Percentiles rank a stretch among this genome's conserved stretches.
These are phyloP conservation scores for Drosophila novamexicana DNA, from an alignment of 1,140 invertebrate species.

Conservation along the genomic window DNA sequence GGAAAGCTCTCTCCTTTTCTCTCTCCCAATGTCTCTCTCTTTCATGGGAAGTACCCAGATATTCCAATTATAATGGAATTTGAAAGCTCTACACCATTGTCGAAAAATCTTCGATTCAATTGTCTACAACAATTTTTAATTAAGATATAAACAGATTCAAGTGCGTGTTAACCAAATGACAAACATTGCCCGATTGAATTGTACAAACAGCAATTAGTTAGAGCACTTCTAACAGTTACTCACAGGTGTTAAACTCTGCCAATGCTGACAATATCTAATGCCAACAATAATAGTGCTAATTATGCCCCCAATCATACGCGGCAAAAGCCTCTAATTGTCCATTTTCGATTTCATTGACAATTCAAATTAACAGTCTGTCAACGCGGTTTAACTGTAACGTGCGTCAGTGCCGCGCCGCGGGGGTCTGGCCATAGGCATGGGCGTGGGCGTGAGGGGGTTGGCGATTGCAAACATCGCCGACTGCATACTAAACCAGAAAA, in stretches of 20 bases:
- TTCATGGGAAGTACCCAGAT: background rate
- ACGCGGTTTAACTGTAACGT: conserved; percentile 64
- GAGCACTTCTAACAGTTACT: conserved; percentile 19
- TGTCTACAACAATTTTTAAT: conserved; percentile 36
- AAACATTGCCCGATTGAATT: conserved; percentile 24
- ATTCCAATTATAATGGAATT: conserved; percentile 3
- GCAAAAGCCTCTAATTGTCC: conserved; percentile 36
- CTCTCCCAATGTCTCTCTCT: background rate
- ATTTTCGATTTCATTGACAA: conserved; percentile 57
- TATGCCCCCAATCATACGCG: background rate
- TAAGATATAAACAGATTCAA: conserved; percentile 14
- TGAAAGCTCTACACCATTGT: background rate
- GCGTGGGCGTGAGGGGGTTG: background rate
- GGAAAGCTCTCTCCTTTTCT: background rate
- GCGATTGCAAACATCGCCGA: conserved; percentile 12
- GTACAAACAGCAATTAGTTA: conserved; percentile 44
- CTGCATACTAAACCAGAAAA: conserved; percentile 36
- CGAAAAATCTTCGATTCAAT: background rate
- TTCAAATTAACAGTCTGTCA: conserved; percentile 54
- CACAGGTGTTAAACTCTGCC: conserved; percentile 27
- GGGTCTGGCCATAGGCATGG: too few relatives aligned
- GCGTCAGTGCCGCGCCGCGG: conserved; percentile 44
- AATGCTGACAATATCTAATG: background rate
- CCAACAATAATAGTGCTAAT: conserved; percentile 20
- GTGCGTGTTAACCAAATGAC: conserved; percentile 40